Evolutionary conservation across 1,140 invertebrate species (phyloP).

Genomic region (Carposina sasakii): DNA sequence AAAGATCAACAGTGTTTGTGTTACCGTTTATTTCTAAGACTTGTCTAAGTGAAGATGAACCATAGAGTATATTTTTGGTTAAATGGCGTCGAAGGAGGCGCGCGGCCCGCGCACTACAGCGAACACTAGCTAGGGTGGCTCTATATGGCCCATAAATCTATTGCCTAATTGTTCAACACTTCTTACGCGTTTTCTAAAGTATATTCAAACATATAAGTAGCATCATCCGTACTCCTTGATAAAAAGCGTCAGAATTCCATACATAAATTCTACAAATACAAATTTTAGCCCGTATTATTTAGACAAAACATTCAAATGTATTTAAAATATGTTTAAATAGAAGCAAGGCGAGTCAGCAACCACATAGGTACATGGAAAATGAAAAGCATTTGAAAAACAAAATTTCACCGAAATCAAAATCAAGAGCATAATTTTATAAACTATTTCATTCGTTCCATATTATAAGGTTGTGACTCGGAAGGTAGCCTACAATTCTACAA

Average conservation of each 20-base stretch:
- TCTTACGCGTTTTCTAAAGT: neutral
- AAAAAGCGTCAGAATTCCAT: neutral
- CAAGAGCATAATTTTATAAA: neutral
- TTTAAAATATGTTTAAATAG: neutral
- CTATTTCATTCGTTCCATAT: neutral
- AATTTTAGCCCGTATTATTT: neutral
- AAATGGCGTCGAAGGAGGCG: constrained; percentile 55
- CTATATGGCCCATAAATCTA: constrained; percentile 22
- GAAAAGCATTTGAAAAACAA: no score
- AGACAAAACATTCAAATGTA: neutral
- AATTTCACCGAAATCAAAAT: neutral
- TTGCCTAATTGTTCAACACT: neutral
- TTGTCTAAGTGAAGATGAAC: constrained; percentile 67
- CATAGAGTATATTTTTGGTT: constrained; percentile 40
- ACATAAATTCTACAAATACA: neutral
- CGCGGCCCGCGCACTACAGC: constrained; percentile 54
- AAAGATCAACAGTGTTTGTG: constrained; percentile 67
- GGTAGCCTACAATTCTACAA: constrained; percentile 9
- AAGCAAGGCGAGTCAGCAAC: no score
- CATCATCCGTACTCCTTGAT: neutral
- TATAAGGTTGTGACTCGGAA: neutral
- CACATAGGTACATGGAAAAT: no score
- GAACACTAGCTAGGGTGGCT: constrained; percentile 41
- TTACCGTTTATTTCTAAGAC: constrained; percentile 68
- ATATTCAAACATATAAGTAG: neutral